A percentile compares a stretch with the other conserved stretches of the same genome.
Evolutionary conservation across 1,140 invertebrate species (phyloP).

Genomic region (Bombus soroeensis): DNA sequence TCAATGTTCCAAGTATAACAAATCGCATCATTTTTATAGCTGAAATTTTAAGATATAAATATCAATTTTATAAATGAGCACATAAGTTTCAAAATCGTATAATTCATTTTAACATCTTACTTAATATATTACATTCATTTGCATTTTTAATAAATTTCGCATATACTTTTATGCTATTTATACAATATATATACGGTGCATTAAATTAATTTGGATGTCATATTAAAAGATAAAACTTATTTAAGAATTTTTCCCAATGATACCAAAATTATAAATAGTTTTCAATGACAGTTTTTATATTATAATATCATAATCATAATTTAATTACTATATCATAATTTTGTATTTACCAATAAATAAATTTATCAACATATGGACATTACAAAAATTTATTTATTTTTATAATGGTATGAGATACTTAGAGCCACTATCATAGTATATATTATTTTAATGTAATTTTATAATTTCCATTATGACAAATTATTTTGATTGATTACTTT

Average conservation of each 20-base stretch:
- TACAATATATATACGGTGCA: neutral
- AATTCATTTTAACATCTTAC: neutral
- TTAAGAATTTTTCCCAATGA: neutral
- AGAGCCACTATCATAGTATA: neutral
- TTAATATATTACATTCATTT: neutral
- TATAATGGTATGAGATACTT: neutral
- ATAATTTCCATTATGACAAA: too few relatives aligned
- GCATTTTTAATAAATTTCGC: neutral
- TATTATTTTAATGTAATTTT: too few relatives aligned
- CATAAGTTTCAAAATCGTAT: neutral
- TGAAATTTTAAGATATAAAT: conserved; percentile 26
- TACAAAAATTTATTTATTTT: neutral
- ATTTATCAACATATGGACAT: neutral
- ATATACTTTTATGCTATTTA: too few relatives aligned
- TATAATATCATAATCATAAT: neutral
- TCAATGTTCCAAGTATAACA: conserved; percentile 73
- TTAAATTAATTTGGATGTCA: neutral
- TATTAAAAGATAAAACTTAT: neutral
- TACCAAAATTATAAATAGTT: neutral
- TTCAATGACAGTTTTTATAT: neutral
- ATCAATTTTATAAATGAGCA: neutral
- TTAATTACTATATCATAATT: neutral
- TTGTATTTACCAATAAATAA: neutral
- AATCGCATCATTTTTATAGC: conserved; percentile 80
- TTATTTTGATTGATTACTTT: too few relatives aligned